Percentiles rank a stretch among this genome's conserved stretches.
Conservation (phyloP, 2,888 invertebrate genomes). For the Yponomeuta cagnagella region DNA sequence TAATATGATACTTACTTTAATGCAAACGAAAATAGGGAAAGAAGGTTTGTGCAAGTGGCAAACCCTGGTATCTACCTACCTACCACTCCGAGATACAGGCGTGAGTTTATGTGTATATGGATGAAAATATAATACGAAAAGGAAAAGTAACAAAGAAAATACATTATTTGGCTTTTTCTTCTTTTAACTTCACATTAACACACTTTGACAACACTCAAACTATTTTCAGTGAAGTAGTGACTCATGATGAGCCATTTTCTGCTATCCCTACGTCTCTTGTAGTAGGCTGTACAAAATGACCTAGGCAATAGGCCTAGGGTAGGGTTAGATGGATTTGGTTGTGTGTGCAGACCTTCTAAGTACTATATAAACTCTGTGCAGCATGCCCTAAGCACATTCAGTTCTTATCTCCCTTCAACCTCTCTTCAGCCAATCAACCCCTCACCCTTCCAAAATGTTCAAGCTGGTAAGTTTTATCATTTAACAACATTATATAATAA, state of each 20-base stretch:
- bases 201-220: no score
- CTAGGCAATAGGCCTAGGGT: constrained; percentile 52
- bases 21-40: no score
- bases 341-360: constrained; percentile 40
- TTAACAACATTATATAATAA: not conserved
- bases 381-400: constrained; percentile 60
- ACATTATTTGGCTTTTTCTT: no score
- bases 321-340: constrained; percentile 64
- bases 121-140: no score
- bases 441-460: constrained; percentile 70
- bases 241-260: constrained; percentile 28
- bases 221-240: not conserved
- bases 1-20: no score
- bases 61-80: no score
- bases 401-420: constrained; percentile 46
- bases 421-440: constrained; percentile 35
- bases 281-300: constrained; percentile 51
- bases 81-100: no score
- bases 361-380: constrained; percentile 59
- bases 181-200: no score
- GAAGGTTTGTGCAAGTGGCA: no score
- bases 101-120: no score
- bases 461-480: constrained; percentile 70
- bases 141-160: no score
- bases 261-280: constrained; percentile 41